Evolutionary conservation across 2,113 vertebrate species (phyloP).

Genomic region (Pygoscelis adeliae): DNA sequence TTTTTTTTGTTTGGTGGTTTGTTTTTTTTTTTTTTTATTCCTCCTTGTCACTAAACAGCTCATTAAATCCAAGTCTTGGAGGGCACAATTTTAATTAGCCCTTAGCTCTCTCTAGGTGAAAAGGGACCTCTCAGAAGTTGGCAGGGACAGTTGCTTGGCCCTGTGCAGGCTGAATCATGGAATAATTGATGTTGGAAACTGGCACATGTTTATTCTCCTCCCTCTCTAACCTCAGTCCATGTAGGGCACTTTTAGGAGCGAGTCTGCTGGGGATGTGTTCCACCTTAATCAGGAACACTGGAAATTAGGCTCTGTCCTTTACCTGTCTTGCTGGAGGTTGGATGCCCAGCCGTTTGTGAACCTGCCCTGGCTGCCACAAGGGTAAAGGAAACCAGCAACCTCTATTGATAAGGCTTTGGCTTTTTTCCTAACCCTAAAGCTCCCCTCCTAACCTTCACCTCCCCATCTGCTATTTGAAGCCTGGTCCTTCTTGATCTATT

Average conservation of each 20-base stretch:
- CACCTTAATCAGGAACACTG: not conserved
- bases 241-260: rapidly evolving
- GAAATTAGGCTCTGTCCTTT: not conserved
- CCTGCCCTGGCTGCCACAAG: not conserved
- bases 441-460: not conserved
- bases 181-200: not conserved
- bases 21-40: not conserved
- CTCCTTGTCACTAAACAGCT: not conserved
- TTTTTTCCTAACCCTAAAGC: not conserved
- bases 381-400: not conserved
- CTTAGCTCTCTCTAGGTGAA: not conserved
- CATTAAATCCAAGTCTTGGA: not conserved
- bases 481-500: not conserved
- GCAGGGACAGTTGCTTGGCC: not conserved
- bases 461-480: not conserved
- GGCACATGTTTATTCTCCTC: not conserved
- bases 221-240: not conserved
- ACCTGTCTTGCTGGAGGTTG: not conserved
- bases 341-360: not conserved
- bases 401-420: not conserved
- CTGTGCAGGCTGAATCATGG: not conserved
- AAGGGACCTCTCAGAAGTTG: not conserved
- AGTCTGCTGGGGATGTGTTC: not conserved
- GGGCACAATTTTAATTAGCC: slow-evolving; percentile 37
- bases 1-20: too few relatives aligned